Evolutionary conservation across 2,113 vertebrate genomes (phyloP), one percentile per base, ranked within the genome.

Genomic region (Chaetorhynchus papuensis): DNA sequence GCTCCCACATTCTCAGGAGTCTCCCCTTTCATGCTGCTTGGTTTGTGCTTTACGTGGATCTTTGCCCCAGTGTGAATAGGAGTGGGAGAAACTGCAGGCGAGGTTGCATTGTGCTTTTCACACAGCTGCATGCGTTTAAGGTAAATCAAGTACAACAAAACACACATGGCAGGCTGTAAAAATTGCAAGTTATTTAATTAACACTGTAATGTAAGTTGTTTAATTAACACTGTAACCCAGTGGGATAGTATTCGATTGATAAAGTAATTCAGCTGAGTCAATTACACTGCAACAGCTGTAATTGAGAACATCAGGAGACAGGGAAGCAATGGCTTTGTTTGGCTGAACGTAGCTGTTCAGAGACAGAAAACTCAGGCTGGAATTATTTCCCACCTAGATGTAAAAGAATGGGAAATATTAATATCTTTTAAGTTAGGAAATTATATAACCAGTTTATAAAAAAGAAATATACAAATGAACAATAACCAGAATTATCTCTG

Each of bases 191-290:
- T 79, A 35, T 79, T 87, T 95, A 92, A 95, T 88, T 88, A 94
- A 79, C 45, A 49, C 74, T 42, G 76, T 60, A 83, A 57, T 78
- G 45, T 45, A 37, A 82, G 69, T 85, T 77, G 63, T 85, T 84
- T 96, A 95, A 94, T 97, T 95, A 94, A 69, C 45, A 42, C 45
- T 76, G 72, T 85, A 74, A 65, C 84, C 93, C 68, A 37, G 23
- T 15, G 92, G 76, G 72, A 75, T 56, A 30, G 30, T 31, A 15
- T 57, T 84, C 66, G 81, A 69, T 60, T 84, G 93, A 93, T 64
- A 77, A 86, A 90, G 81, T 53, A 74, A 52, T 83, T 84, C 53
- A 20, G 8, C 84, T 39, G 42, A 86, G 49, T 69, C 87, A 56
- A n/a, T 77, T 68, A 54, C 24, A 6, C 45, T 47, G 68, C 68